phyloP scores from a whole-genome alignment of 1,140 invertebrate species.

The Diuraphis noxia region DNA sequence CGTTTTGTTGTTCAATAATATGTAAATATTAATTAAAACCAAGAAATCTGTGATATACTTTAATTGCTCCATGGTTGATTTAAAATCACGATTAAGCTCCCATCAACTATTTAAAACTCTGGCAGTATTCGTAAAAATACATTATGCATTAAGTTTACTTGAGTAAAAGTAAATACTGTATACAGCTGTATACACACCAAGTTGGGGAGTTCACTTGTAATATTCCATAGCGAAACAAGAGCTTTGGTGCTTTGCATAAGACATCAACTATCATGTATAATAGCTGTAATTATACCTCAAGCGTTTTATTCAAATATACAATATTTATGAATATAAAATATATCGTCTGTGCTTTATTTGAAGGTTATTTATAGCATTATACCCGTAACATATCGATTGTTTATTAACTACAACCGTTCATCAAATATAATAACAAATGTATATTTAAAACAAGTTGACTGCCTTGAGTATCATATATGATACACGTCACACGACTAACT shows the following conservation, averaged over 20 bases:
- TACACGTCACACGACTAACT: no score
- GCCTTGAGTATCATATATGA: no score
- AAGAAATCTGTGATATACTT: not conserved
- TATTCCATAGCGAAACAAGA: not conserved
- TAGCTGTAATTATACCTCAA: not conserved
- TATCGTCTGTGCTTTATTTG: not conserved
- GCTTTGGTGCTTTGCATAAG: constrained; percentile 5
- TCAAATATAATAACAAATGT: not conserved
- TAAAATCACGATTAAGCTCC: not conserved
- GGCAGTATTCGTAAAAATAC: not conserved
- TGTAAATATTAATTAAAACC: not conserved
- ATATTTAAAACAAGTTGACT: no score
- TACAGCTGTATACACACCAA: not conserved
- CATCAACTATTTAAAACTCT: not conserved
- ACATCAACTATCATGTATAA: not conserved
- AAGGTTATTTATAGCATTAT: not conserved
- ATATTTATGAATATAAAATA: not conserved
- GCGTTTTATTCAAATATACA: not conserved
- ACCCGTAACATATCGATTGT: not conserved
- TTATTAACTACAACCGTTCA: not conserved
- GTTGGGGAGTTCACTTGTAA: not conserved
- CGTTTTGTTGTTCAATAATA: not conserved
- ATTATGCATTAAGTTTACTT: not conserved
- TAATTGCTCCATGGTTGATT: not conserved
- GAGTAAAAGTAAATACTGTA: not conserved